Conservation (phyloP, 1,140 invertebrate species). For the Penaeus vannamei region DNA sequence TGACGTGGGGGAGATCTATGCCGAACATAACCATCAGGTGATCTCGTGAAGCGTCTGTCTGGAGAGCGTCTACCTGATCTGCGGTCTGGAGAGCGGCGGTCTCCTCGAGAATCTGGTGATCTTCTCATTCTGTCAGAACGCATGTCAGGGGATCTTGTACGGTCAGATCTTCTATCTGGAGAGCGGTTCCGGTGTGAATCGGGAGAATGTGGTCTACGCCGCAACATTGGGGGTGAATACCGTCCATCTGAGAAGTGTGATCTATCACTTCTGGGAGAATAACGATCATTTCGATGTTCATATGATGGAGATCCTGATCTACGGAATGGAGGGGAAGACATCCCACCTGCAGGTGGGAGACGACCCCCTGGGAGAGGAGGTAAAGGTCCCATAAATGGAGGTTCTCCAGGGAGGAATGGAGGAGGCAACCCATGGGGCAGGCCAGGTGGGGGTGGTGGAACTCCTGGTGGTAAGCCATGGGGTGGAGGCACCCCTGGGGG, state of each 20-base stretch:
- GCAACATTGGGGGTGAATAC: constrained; percentile 48
- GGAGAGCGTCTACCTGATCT: constrained; percentile 55
- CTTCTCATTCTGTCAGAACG: constrained; percentile 51
- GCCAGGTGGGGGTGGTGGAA: constrained; percentile 47
- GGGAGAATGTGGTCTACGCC: constrained; percentile 46
- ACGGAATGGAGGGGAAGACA: constrained; percentile 55
- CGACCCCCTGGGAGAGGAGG: constrained; percentile 57
- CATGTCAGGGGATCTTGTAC: constrained; percentile 55
- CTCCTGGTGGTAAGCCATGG: constrained; percentile 48
- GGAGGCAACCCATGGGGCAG: constrained; percentile 39
- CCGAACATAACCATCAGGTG: constrained; percentile 52
- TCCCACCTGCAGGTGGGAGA: constrained; percentile 56
- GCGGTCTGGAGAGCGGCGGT: constrained; percentile 42
- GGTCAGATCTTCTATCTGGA: constrained; percentile 53
- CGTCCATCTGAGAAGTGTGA: constrained; percentile 53
- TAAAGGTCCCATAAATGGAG: constrained; percentile 55
- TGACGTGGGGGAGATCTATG: constrained; percentile 52
- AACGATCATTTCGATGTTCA: constrained; percentile 53
- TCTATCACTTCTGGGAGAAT: constrained; percentile 55
- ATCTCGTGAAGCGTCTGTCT: constrained; percentile 52
- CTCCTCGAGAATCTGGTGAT: constrained; percentile 37
- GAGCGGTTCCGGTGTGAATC: constrained; percentile 49
- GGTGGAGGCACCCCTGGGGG: constrained; percentile 54
- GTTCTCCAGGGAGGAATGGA: constrained; percentile 43
- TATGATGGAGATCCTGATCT: constrained; percentile 54